A percentile compares a stretch with the other conserved stretches of the same genome.
Conservation (phyloP, 2,113 vertebrate genomes). For the Clinocottus analis region DNA sequence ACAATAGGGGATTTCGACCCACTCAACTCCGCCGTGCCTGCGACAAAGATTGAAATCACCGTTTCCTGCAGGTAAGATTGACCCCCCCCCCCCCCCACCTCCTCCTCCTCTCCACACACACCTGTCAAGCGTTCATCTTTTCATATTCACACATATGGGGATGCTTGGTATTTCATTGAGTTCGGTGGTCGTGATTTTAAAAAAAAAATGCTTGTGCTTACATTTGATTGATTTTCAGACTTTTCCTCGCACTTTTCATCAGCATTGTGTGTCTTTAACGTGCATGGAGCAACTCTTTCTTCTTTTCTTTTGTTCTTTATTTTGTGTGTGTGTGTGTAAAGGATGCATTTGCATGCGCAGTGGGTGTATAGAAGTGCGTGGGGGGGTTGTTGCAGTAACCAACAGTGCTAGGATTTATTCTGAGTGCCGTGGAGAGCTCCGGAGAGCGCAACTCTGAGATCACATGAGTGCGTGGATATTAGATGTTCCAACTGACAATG, state of each 20-base stretch:
- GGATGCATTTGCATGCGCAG: conserved; percentile 51
- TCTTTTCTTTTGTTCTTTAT: background rate
- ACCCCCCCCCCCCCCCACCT: no score
- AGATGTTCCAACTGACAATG: conserved; percentile 33
- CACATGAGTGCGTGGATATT: conserved; percentile 37
- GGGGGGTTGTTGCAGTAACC: conserved; percentile 41
- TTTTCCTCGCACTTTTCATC: background rate
- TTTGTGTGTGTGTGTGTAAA: background rate
- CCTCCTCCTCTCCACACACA: no score
- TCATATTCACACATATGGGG: background rate
- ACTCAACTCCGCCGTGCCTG: conserved; percentile 88
- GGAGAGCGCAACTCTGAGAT: conserved; percentile 54
- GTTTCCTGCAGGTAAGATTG: no score
- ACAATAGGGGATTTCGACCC: conserved; percentile 89
- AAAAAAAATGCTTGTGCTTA: background rate
- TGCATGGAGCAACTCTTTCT: conserved; percentile 27
- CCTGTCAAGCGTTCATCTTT: background rate
- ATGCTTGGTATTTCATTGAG: background rate
- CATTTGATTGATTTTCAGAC: background rate
- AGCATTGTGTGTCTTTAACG: conserved; percentile 11
- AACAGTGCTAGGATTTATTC: conserved; percentile 63
- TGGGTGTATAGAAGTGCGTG: conserved; percentile 69
- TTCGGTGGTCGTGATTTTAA: background rate
- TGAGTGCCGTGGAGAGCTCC: conserved; percentile 50
- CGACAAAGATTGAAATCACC: conserved; percentile 95